Conservation (phyloP, 1,140 invertebrate species). For the Anadara kagoshimensis region DNA sequence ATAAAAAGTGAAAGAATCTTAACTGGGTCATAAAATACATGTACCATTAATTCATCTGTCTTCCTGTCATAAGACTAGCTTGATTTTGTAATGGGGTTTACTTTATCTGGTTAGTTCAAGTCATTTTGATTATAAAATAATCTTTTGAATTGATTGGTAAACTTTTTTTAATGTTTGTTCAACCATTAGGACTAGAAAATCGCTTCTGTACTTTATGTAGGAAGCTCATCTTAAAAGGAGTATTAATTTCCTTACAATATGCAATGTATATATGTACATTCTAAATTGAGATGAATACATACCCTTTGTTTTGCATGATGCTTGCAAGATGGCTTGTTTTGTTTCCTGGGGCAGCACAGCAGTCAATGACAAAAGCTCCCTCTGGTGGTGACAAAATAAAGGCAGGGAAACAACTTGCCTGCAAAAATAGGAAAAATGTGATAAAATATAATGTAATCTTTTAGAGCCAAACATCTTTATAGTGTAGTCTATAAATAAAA, state of each 20-base stretch:
- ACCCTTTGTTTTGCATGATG: conserved; percentile 85
- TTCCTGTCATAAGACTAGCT: no score
- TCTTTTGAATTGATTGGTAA: no score
- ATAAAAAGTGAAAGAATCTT: no score
- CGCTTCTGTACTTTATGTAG: no score
- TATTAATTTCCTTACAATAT: no score
- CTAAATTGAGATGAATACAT: conserved; percentile 39
- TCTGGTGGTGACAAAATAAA: conserved; percentile 82
- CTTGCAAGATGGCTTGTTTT: conserved; percentile 93
- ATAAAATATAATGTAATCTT: conserved; percentile 20
- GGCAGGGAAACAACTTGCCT: conserved; percentile 92
- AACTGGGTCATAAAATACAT: no score
- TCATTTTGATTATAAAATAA: no score
- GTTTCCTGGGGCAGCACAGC: conserved; percentile 97
- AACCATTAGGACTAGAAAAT: no score
- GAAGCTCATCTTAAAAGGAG: no score
- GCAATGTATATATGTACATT: no score
- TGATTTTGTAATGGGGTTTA: not conserved
- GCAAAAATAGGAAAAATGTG: conserved; percentile 36
- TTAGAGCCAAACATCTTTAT: not conserved
- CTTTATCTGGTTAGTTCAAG: not conserved
- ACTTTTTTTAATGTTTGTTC: no score
- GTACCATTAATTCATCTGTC: no score
- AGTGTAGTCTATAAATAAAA: not conserved
- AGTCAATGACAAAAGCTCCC: conserved; percentile 86